Conservation (phyloP, 64 coral and sea anemone species). For the Montipora cactus region DNA sequence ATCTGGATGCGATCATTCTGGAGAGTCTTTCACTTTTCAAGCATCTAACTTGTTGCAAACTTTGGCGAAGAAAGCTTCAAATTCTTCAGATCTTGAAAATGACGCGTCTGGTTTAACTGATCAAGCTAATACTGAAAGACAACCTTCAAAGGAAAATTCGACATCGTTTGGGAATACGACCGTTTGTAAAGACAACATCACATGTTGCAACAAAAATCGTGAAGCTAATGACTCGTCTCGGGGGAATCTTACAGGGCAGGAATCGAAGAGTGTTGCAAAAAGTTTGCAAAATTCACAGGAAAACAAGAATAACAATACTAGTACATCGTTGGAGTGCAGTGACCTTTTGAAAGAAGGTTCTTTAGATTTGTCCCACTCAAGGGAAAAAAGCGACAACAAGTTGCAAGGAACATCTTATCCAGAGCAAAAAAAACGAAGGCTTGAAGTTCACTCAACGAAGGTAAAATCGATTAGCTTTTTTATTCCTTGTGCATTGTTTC, state of each 20-base stretch:
- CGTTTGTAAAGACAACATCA: neutral
- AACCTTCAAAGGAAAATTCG: slow-evolving; percentile 13
- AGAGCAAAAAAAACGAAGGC: neutral
- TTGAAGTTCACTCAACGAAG: neutral
- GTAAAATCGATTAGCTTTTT: neutral
- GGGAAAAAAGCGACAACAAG: neutral
- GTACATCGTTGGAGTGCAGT: neutral
- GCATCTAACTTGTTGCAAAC: slow-evolving; percentile 27
- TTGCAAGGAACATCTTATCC: neutral
- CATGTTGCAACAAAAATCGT: neutral
- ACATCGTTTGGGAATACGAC: neutral
- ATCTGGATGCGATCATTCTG: neutral
- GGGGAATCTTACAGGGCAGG: neutral
- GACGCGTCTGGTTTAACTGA: neutral
- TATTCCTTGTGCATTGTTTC: neutral
- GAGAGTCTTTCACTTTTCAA: neutral
- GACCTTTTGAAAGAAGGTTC: neutral
- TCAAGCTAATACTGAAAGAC: neutral
- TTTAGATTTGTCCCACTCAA: neutral
- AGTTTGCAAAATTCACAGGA: neutral
- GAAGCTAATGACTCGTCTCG: neutral
- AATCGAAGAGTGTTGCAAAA: neutral
- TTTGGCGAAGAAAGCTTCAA: neutral
- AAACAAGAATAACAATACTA: neutral
- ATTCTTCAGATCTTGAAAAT: neutral